Base-by-base conservation (phyloP, 2,113 vertebrate species). In the Himantopus leucocephalus region DNA sequence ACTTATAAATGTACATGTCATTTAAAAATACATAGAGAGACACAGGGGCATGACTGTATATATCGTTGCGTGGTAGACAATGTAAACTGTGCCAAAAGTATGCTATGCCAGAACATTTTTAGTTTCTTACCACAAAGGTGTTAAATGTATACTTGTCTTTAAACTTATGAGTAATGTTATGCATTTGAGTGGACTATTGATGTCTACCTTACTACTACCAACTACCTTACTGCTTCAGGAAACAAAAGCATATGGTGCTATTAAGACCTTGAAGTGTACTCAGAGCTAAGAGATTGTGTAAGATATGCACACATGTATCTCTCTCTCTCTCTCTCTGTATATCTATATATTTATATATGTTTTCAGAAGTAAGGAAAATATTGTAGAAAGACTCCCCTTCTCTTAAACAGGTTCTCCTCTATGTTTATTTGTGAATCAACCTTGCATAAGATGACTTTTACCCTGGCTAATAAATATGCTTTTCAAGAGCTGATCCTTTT, bases 11-110 rank as follows among this genome's bases (percentile, higher is more conserved):
- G 11, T 52, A 8, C 3, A 2, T 35, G 52, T 39, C 4, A 12
- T 84, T 62, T 78, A 48, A 71, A 80, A 89, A 34, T 71, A 14
- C 0, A 3, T 3, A 1, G 10, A 68, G n/a, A 41, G 35, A 19
- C 22, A 9, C 11, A 58, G 29, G 35, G 10, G 19, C 67, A 26
- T 29, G 67, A 14, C 9, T 58, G 5, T 26, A 3, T 79, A 2
- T 29, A 2, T 34, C 0, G 0, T 22, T 30, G 35, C 4, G 9
- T 53, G 29, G n/a, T 55, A 56, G 50, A n/a, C 37, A 41, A 0
- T 32, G 17, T 34, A 13, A 66, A 52, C 41, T 88, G 27, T 60
- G 58, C 34, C 55, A 43, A 7, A 34, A 35, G 10, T 10, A 18
- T 30, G n/a, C 15, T 19, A 37, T 48, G 15, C 58, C 39, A 88